Evolutionary conservation across 2,113 vertebrate genomes (phyloP).

Genomic region (Paedocypris sp.): DNA sequence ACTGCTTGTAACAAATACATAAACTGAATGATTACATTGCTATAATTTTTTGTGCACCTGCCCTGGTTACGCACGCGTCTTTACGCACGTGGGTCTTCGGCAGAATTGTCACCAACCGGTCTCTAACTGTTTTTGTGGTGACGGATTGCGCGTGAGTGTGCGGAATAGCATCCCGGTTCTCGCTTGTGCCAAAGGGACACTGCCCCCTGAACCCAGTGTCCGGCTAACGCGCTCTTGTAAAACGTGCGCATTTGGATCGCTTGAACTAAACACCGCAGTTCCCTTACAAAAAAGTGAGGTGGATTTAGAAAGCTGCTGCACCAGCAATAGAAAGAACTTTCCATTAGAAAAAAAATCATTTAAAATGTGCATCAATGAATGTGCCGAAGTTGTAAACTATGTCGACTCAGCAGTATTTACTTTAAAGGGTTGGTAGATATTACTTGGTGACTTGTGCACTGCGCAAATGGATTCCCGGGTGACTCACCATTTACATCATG

Average conservation of each 20-base stretch:
- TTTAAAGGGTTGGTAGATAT: conserved; percentile 41
- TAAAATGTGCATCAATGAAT: not conserved
- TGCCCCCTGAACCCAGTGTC: not conserved
- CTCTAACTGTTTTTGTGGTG: too few relatives aligned
- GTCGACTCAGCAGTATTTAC: conserved; percentile 48
- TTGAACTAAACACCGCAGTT: not conserved
- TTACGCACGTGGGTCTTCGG: too few relatives aligned
- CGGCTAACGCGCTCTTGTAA: conserved; percentile 5
- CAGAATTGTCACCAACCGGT: too few relatives aligned
- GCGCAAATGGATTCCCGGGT: conserved; percentile 7
- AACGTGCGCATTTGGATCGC: too few relatives aligned
- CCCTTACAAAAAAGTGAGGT: not conserved
- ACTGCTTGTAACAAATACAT: too few relatives aligned
- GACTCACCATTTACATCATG: conserved; percentile 2
- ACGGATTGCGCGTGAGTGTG: too few relatives aligned
- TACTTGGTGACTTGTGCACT: conserved; percentile 17
- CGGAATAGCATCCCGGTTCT: too few relatives aligned
- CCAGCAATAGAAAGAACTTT: conserved; percentile 24
- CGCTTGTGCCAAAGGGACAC: not conserved
- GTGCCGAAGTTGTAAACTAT: conserved; percentile 12
- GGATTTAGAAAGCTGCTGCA: conserved; percentile 3
- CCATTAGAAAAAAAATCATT: conserved; percentile 19
- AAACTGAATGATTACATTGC: too few relatives aligned
- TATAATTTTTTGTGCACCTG: too few relatives aligned
- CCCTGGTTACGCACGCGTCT: too few relatives aligned